A percentile compares a stretch with the other conserved stretches of the same genome.
phyloP scores from a whole-genome alignment of 2,888 invertebrate genomes.

The Lamellibrachia satsuma region DNA sequence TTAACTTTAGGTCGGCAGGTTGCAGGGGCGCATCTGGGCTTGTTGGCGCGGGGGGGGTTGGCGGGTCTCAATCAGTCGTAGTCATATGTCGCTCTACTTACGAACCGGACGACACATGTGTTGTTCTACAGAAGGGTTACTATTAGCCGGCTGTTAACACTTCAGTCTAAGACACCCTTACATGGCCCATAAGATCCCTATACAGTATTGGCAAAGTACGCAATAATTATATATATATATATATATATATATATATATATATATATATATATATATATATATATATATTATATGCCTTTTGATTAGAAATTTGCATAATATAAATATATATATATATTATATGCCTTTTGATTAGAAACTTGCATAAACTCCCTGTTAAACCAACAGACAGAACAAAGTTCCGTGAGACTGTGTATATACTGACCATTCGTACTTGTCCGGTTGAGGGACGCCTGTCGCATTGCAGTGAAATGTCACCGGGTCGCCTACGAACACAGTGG shows the following conservation, averaged over 20 bases:
- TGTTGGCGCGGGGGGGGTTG: no score
- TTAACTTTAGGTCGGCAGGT: no score
- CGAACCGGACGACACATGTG: no score
- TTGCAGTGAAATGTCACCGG: neutral
- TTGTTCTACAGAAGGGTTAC: no score
- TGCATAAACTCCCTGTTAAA: neutral
- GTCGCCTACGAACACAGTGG: neutral
- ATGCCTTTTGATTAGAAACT: neutral
- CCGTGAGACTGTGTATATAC: neutral
- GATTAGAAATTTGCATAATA: no score
- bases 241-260: no score
- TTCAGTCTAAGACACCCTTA: neutral
- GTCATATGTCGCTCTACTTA: no score
- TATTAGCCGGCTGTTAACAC: no score
- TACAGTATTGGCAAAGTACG: neutral
- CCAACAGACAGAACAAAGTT: neutral
- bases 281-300: no score
- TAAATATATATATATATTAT: neutral
- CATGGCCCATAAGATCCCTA: neutral
- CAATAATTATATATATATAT: neutral
- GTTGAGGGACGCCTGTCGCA: neutral
- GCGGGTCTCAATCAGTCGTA: no score
- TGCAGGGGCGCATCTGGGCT: no score
- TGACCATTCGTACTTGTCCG: neutral
- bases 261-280: no score